These are phyloP conservation scores for Clostera curtula DNA, from an alignment of 2,888 invertebrate species.

Conservation along the genomic window DNA sequence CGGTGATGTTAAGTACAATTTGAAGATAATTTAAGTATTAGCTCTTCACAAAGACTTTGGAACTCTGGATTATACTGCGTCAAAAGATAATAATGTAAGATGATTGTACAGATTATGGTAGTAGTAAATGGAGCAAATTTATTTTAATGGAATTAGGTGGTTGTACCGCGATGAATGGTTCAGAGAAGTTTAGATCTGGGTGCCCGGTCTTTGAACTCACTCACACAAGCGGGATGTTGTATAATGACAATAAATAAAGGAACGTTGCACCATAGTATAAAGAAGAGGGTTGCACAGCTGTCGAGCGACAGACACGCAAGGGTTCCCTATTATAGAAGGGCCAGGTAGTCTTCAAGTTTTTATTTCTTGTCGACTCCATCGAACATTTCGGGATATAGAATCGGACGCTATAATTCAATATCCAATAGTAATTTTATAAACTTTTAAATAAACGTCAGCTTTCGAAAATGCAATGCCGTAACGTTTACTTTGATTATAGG, in stretches of 20 bases:
- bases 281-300: slow-evolving; percentile 53
- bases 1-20: no score
- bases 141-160: slow-evolving; percentile 29
- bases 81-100: no score
- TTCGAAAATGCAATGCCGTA: background rate
- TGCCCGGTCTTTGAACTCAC: slow-evolving; percentile 61
- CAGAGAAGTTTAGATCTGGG: slow-evolving; percentile 30
- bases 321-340: slow-evolving; percentile 32
- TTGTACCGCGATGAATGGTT: slow-evolving; percentile 39
- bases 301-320: slow-evolving; percentile 35
- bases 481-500: background rate
- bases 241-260: slow-evolving; percentile 48
- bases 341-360: slow-evolving; percentile 43
- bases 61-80: no score
- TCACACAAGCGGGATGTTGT: slow-evolving; percentile 40
- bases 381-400: background rate
- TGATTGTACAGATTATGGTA: slow-evolving; percentile 7
- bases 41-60: no score
- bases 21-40: no score
- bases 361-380: slow-evolving; percentile 15
- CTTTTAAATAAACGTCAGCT: background rate
- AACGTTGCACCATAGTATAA: slow-evolving; percentile 45
- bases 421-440: background rate
- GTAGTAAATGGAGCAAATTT: slow-evolving; percentile 8
- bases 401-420: background rate